A percentile compares a stretch with the other conserved stretches of the same genome.
These are phyloP conservation scores for Nipponacmea schrenckii DNA, from an alignment of 2,888 invertebrate species.

Conservation along the genomic window DNA sequence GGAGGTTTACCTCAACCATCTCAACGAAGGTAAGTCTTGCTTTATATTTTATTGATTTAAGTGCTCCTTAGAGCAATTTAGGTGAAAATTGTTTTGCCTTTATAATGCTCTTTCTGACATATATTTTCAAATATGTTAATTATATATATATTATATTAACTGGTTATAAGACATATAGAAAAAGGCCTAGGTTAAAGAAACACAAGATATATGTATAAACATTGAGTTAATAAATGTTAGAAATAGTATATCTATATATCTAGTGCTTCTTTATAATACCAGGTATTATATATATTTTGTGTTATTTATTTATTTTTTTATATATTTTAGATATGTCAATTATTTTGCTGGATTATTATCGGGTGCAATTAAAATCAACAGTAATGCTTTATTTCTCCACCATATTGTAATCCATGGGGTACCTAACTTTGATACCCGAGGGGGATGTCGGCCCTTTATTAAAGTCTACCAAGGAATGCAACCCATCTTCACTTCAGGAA, in stretches of 20 bases:
- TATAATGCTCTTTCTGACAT: too few species aligned
- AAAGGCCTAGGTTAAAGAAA: too few species aligned
- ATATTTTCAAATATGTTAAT: too few species aligned
- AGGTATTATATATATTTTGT: background rate
- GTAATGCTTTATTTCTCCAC: slow-evolving; percentile 85
- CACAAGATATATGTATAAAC: too few species aligned
- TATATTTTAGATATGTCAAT: slow-evolving; percentile 80
- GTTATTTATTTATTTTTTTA: background rate
- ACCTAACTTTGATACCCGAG: slow-evolving; percentile 75
- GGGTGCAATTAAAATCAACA: slow-evolving; percentile 88
- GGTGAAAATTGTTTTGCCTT: too few species aligned
- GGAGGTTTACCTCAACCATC: slow-evolving; percentile 79
- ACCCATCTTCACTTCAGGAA: slow-evolving; percentile 87
- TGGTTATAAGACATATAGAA: too few species aligned
- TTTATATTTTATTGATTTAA: background rate
- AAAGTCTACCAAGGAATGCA: slow-evolving; percentile 89
- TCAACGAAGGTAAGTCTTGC: slow-evolving; percentile 75
- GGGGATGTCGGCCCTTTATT: slow-evolving; percentile 71
- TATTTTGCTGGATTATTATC: slow-evolving; percentile 91
- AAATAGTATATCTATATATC: too few species aligned
- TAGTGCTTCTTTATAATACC: too few species aligned
- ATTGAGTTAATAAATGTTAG: too few species aligned
- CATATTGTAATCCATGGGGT: slow-evolving; percentile 87
- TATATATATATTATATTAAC: too few species aligned
- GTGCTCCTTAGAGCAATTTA: too few species aligned